A percentile compares a stretch with the other conserved stretches of the same genome.
phyloP scores from a whole-genome alignment of 2,888 invertebrate species.

The Torymus tubicola region DNA sequence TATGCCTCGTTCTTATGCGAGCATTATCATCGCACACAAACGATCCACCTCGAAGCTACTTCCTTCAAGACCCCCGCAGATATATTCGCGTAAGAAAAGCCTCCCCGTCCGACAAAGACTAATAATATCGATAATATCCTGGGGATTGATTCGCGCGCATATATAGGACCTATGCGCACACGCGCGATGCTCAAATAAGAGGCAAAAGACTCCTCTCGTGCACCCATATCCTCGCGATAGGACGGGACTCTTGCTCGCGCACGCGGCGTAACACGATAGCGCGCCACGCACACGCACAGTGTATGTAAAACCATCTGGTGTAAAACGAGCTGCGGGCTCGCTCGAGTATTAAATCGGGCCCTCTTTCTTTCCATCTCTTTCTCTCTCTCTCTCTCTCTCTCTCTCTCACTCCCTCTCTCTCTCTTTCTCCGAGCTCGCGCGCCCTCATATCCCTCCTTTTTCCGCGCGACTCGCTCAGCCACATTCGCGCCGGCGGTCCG shows the following conservation, averaged over 20 bases:
- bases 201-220: too few relatives aligned
- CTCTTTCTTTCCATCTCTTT: conserved; percentile 35
- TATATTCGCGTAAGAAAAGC: conserved; percentile 10
- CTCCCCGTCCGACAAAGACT: conserved; percentile 63
- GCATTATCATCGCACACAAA: too few relatives aligned
- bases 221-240: conserved; percentile 4
- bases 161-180: neutral
- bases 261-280: conserved; percentile 74
- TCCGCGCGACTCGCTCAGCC: neutral
- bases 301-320: conserved; percentile 75
- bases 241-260: conserved; percentile 23
- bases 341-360: conserved; percentile 75
- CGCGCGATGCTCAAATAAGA: neutral
- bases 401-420: neutral
- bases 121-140: conserved; percentile 69
- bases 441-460: neutral
- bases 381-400: conserved; percentile 33
- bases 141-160: conserved; percentile 60
- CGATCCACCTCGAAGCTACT: too few relatives aligned
- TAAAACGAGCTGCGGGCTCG: conserved; percentile 75
- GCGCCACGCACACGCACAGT: conserved; percentile 34
- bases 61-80: too few relatives aligned
- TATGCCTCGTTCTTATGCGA: too few relatives aligned
- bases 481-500: conserved; percentile 3
- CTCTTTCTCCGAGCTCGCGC: neutral